phyloP scores from a whole-genome alignment of 1,140 invertebrate species.

The Scaptomyza graminum region DNA sequence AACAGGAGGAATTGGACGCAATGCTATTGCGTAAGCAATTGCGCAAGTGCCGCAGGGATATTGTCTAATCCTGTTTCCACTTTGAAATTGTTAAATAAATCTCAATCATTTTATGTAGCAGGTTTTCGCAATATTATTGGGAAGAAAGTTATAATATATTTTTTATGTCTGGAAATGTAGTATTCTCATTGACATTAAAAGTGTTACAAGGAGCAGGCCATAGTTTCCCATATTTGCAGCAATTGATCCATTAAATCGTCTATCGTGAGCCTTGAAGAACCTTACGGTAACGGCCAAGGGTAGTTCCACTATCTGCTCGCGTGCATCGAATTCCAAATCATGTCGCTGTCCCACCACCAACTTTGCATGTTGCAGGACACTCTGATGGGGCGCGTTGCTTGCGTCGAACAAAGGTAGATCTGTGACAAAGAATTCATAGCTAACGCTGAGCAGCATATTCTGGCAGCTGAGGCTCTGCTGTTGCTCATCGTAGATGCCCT shows the following conservation, averaged over 20 bases:
- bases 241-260: conserved; percentile 1
- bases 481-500: conserved; percentile 46
- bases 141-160: too few relatives aligned
- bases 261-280: conserved; percentile 53
- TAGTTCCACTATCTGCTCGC: conserved; percentile 58
- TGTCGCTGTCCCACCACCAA: conserved; percentile 63
- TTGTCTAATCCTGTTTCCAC: conserved; percentile 36
- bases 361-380: conserved; percentile 53
- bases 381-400: conserved; percentile 49
- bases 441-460: conserved; percentile 69
- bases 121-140: too few relatives aligned
- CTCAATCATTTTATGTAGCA: too few relatives aligned
- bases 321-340: conserved; percentile 69
- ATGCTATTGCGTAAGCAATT: conserved; percentile 68
- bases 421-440: conserved; percentile 70
- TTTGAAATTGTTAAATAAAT: too few relatives aligned
- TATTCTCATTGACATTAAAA: background rate
- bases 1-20: conserved; percentile 62
- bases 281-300: conserved; percentile 66
- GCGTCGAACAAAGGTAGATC: conserved; percentile 24
- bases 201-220: background rate
- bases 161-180: too few relatives aligned
- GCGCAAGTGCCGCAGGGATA: conserved; percentile 78
- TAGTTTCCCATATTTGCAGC: background rate
- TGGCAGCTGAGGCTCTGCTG: conserved; percentile 63